Percentiles rank a stretch among this genome's conserved stretches.
These are phyloP conservation scores for Acanthaster planci DNA, from an alignment of 35 echinoderm and acorn worm species.

Conservation along the genomic window DNA sequence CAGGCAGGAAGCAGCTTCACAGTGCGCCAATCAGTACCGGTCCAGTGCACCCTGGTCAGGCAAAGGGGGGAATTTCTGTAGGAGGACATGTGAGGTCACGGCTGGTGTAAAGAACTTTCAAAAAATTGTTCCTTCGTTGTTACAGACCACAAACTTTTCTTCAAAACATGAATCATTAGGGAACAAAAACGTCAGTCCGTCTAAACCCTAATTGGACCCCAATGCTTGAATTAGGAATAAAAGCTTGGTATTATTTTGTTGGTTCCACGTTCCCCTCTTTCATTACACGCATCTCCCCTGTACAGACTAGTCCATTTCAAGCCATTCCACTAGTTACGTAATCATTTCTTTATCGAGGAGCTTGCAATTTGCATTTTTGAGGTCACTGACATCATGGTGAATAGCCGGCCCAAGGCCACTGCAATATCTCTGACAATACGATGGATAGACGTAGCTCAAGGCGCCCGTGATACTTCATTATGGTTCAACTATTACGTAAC, in stretches of 20 bases:
- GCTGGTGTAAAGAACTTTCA: background rate
- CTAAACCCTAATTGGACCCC: no score
- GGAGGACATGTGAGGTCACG: slow-evolving; percentile 10
- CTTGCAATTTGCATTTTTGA: slow-evolving; percentile 11
- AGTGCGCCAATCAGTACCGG: background rate
- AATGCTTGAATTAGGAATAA: no score
- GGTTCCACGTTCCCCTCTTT: no score
- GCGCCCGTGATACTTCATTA: no score
- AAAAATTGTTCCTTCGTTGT: background rate
- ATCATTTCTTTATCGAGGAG: background rate
- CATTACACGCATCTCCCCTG: background rate
- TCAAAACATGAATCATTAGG: no score
- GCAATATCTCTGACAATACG: no score
- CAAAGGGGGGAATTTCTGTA: background rate
- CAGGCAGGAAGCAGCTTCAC: no score
- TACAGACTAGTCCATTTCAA: background rate
- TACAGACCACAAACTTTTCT: no score
- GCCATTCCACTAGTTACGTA: slow-evolving; percentile 4
- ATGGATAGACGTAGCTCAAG: no score
- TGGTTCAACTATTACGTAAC: no score
- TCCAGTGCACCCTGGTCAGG: background rate
- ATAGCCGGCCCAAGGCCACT: background rate
- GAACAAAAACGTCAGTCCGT: no score
- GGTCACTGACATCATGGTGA: slow-evolving; percentile 12
- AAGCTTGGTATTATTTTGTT: no score